A percentile compares a stretch with the other conserved stretches of the same genome.
These are phyloP conservation scores for Apogon talboti DNA, from an alignment of 2,797 vertebrate genomes.

Conservation along the genomic window DNA sequence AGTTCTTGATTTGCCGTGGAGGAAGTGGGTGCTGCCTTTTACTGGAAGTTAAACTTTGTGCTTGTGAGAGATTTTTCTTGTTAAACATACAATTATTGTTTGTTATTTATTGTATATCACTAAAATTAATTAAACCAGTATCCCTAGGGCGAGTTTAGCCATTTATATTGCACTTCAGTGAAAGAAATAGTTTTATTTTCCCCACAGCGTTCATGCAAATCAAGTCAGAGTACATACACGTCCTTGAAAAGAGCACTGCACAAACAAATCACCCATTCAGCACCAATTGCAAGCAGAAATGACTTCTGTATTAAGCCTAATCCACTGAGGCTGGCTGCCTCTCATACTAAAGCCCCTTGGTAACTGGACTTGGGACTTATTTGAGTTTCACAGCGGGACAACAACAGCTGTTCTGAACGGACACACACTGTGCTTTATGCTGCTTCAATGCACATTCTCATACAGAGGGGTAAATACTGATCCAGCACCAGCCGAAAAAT, in stretches of 20 bases:
- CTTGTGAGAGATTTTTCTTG: not conserved
- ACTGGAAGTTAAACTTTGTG: constrained; percentile 10
- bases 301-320: constrained; percentile 46
- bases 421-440: not conserved
- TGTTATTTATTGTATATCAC: not conserved
- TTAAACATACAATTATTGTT: not conserved
- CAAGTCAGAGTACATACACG: constrained; percentile 8
- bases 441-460: not conserved
- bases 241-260: constrained; percentile 27
- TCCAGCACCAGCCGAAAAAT: not conserved
- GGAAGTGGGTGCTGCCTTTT: not conserved
- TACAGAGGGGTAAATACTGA: not conserved
- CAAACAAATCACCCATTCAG: constrained; percentile 28
- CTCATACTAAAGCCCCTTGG: constrained; percentile 30
- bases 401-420: constrained; percentile 2
- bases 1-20: not conserved
- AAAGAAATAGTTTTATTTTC: constrained; percentile 6
- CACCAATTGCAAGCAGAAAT: constrained; percentile 25
- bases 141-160: not conserved
- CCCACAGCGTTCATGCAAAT: constrained; percentile 30
- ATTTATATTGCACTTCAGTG: constrained; percentile 9
- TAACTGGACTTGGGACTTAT: constrained; percentile 35
- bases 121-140: not conserved
- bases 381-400: constrained; percentile 22
- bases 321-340: constrained; percentile 41